Evolutionary conservation across 2,888 invertebrate genomes (phyloP).

Genomic region (Agonum fuliginosum): DNA sequence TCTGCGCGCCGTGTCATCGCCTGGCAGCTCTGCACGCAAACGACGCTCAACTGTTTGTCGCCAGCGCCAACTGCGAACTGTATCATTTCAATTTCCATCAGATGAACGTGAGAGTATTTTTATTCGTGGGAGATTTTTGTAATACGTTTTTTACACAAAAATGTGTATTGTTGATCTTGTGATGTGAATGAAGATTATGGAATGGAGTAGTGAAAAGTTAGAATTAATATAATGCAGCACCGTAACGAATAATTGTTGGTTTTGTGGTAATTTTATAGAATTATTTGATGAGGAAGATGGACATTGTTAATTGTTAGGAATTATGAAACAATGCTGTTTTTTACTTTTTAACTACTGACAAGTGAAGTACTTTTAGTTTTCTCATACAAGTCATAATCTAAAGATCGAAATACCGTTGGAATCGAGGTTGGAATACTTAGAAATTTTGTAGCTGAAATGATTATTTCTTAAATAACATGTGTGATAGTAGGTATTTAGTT

Average conservation of each 20-base stretch:
- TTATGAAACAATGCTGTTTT: too few species aligned
- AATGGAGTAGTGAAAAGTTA: slow-evolving; percentile 36
- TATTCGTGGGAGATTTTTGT: slow-evolving; percentile 47
- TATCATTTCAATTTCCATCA: slow-evolving; percentile 44
- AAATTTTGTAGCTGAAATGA: too few species aligned
- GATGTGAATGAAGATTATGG: slow-evolving; percentile 45
- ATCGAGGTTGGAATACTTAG: too few species aligned
- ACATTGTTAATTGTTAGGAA: too few species aligned
- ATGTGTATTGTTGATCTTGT: slow-evolving; percentile 19
- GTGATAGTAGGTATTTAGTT: too few species aligned
- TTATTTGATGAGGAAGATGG: slow-evolving; percentile 10
- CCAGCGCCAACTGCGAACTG: slow-evolving; percentile 33
- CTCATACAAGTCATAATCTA: too few species aligned
- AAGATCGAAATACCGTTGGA: too few species aligned
- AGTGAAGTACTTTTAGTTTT: too few species aligned
- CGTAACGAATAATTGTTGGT: slow-evolving; percentile 28
- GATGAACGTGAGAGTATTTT: slow-evolving; percentile 56
- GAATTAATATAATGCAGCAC: slow-evolving; percentile 42
- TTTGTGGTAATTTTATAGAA: slow-evolving; percentile 6
- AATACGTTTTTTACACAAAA: slow-evolving; percentile 45
- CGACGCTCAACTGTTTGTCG: slow-evolving; percentile 18
- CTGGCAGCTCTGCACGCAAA: slow-evolving; percentile 1
- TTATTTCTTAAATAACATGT: too few species aligned
- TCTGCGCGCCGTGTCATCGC: slow-evolving; percentile 44
- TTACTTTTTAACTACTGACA: too few species aligned